Base-by-base conservation (phyloP, 2,113 vertebrate species). In the Pleuronectes platessa region DNA sequence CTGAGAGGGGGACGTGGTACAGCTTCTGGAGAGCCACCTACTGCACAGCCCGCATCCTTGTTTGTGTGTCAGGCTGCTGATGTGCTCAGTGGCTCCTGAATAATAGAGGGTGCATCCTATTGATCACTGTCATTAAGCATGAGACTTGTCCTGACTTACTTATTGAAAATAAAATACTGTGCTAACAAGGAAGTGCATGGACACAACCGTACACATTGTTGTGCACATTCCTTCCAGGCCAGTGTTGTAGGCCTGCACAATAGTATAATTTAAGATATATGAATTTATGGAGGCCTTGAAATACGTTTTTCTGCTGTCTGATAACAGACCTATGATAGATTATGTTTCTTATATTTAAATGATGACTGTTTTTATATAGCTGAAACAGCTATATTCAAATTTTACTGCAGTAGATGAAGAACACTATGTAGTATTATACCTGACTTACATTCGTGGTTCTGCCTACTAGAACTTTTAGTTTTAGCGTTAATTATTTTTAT, bases 401-500 rank as follows among this genome's bases (percentile, higher is more conserved):
- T 58, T 14, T 5, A 58, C 55, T 24, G 20, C 53, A 21, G 31
- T 31, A 31, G 53, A 54, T 10, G 3, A 23, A 21, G 23, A 58
- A 58, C 23, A 58, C 47, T 18, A 14, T 26, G 18, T n/a, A 11
- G 6, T n/a, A 10, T 54, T 3, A 8, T 10, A 54, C 20, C 18
- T 54, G 51, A n/a, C 51, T 54, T 18, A 42, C 40, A 42, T 9
- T 54, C 53, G 23, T 58, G 23, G 55, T 66, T 9, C 51, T 70
- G 69, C 61, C 49, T 2, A 47, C 14, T n/a, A 5, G 18, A 51
- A 51, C 47, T 70, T 84, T 81, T 64, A 75, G 72, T 74, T 79
- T 83, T 68, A 65, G 76, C 77, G 59, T 73, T 64, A 84, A 84
- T 86, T 80, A 78, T 74, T 81, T 31, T 56, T 56, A 88, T 87